Conservation (phyloP, 2,888 invertebrate genomes). For the Parnassius mnemosyne region DNA sequence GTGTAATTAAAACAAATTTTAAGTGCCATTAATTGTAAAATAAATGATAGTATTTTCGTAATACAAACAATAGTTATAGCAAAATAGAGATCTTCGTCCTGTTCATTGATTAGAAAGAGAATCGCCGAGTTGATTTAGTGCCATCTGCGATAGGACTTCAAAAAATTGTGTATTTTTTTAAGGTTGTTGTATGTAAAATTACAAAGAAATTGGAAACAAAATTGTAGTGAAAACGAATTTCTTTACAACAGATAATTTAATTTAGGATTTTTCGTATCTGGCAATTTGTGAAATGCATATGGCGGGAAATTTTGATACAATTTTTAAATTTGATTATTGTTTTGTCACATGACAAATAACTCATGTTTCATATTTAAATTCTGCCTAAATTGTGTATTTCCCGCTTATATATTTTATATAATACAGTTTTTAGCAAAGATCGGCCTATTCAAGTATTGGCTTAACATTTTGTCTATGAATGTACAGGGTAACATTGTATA, state of each 20-base stretch:
- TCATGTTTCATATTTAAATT: background rate
- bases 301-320: background rate
- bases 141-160: constrained; percentile 29
- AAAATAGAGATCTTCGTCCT: constrained; percentile 30
- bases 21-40: constrained; percentile 70
- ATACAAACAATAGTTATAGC: constrained; percentile 52
- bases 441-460: constrained; percentile 37
- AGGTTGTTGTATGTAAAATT: constrained; percentile 32
- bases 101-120: constrained; percentile 17
- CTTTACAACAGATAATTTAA: background rate
- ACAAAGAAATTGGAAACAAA: constrained; percentile 31
- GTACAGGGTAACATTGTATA: constrained; percentile 67
- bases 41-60: constrained; percentile 70
- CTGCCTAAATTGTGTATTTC: background rate
- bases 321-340: background rate
- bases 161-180: constrained; percentile 35
- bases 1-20: constrained; percentile 42
- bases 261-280: background rate
- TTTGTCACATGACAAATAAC: background rate
- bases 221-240: constrained; percentile 22
- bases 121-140: constrained; percentile 33
- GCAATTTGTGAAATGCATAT: constrained; percentile 3
- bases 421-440: constrained; percentile 23
- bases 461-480: constrained; percentile 44
- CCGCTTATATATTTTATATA: constrained; percentile 8